A percentile compares a stretch with the other conserved stretches of the same genome.
Evolutionary conservation across 1,140 invertebrate species (phyloP).

Genomic region (Drosophila kanapiae): DNA sequence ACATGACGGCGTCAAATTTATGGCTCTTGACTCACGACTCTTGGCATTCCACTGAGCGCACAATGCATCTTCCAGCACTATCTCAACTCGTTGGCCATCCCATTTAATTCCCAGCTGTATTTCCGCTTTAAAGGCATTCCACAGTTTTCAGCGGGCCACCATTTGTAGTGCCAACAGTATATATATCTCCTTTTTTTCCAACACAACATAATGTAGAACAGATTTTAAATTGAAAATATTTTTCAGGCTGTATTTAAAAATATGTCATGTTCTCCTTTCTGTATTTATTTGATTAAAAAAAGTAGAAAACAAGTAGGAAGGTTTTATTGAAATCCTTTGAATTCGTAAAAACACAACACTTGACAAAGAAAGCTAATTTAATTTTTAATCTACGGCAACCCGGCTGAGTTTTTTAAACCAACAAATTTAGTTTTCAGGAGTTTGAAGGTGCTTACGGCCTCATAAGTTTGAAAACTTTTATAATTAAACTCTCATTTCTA

Average conservation of each 20-base stretch:
- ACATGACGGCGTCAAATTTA: slow-evolving; percentile 60
- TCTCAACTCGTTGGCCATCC: not conserved
- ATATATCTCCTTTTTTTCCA: slow-evolving; percentile 7
- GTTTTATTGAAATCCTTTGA: too few species aligned
- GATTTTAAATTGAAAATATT: not conserved
- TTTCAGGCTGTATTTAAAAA: not conserved
- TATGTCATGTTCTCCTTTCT: too few species aligned
- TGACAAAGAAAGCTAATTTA: too few species aligned
- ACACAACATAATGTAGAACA: not conserved
- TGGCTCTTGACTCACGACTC: slow-evolving; percentile 47
- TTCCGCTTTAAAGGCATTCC: slow-evolving; percentile 20
- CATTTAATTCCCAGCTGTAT: not conserved
- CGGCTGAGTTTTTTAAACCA: too few species aligned
- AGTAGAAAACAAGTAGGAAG: too few species aligned
- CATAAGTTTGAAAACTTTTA: too few species aligned
- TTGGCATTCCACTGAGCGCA: slow-evolving; percentile 41
- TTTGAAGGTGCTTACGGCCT: too few species aligned
- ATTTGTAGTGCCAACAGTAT: slow-evolving; percentile 16
- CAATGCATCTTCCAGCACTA: slow-evolving; percentile 29
- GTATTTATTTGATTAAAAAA: too few species aligned
- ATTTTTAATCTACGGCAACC: too few species aligned
- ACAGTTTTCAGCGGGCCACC: slow-evolving; percentile 13
- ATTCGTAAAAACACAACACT: too few species aligned
- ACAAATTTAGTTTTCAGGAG: too few species aligned
- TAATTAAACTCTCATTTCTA: too few species aligned